Base-by-base conservation (phyloP, 1,140 invertebrate genomes). In the Drosophila willistoni region DNA sequence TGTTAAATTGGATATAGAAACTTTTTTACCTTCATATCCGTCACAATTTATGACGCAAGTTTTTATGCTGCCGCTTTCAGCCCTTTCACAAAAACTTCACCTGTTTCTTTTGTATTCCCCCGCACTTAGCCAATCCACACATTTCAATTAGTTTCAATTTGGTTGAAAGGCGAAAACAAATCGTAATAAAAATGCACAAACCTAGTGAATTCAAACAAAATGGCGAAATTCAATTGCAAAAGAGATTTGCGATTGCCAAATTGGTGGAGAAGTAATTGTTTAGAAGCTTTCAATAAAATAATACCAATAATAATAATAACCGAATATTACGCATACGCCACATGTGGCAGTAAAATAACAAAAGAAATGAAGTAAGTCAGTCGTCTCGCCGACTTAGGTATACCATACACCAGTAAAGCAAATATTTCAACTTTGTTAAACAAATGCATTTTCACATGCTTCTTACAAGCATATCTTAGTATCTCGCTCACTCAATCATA, bases 121-220 rank as follows among this genome's bases (percentile, higher is more conserved):
- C 47, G 44, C 69, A 29, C 59, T 42, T 61, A 44, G 17, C 51
- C 44, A 22, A 39, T 80, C 64, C 65, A 77, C 70, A 83, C 77
- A 80, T 79, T 87, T 87, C 84, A 86, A 86, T 86, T 86, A 86
- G 83, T 87, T 86, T 82, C 70, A 83, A 87, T 86, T 86, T 86
- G 73, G 73, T 65, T 76, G 79, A 86, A 77, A 71, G 69, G 73
- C 61, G 62, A 7, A 47, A 47, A 47, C 44, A 47, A 47, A 47
- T 47, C 44, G 44, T 47, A 47, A 47, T 47, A 47, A 47, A 47
- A 51, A 51, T 22, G 22, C 17, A 0, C 29, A 19, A 19, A 19
- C 17, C 14, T 47, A 59, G 57, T 56, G 34, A 14, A 41, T 42
- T 25, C 22, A 33, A 64, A 41, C 12, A 63, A 64, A 82, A 76